phyloP scores from a whole-genome alignment of 2,113 vertebrate species.

The Indicator indicator region DNA sequence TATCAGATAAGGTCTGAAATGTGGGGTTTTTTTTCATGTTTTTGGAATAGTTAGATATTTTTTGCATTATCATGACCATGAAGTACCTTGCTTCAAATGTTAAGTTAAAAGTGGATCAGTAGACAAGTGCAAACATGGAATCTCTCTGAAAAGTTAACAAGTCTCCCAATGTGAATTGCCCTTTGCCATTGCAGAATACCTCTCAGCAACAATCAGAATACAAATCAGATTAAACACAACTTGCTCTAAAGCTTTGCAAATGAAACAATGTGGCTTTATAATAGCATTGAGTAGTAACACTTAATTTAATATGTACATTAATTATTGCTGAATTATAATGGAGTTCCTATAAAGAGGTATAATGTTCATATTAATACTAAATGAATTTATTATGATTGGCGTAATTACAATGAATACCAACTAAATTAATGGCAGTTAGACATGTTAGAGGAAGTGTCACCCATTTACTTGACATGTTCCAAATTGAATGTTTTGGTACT shows the following conservation, averaged over 20 bases:
- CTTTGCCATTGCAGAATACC: neutral
- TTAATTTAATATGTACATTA: slow-evolving; percentile 47
- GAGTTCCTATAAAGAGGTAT: slow-evolving; percentile 16
- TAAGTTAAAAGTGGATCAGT: neutral
- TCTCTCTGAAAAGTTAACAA: neutral
- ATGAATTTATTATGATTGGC: slow-evolving; percentile 42
- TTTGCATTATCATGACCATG: neutral
- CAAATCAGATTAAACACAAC: neutral
- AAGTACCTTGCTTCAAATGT: neutral
- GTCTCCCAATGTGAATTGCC: neutral
- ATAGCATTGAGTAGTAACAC: slow-evolving; percentile 23
- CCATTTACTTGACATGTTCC: slow-evolving; percentile 6
- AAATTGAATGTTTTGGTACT: slow-evolving; percentile 15
- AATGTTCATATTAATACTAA: slow-evolving; percentile 33
- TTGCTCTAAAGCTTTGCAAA: slow-evolving; percentile 27
- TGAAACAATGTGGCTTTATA: slow-evolving; percentile 21
- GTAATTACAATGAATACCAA: slow-evolving; percentile 57
- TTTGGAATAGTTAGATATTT: neutral
- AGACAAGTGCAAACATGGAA: neutral
- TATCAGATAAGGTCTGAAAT: neutral
- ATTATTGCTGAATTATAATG: slow-evolving; percentile 56
- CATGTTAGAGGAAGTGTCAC: slow-evolving; percentile 34
- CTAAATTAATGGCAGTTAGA: slow-evolving; percentile 39
- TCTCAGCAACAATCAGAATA: neutral
- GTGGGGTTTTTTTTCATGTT: neutral